A percentile compares a stretch with the other conserved stretches of the same genome.
phyloP scores from a whole-genome alignment of 64 coral and sea anemone species.

The Stichodactyla mertensii region DNA sequence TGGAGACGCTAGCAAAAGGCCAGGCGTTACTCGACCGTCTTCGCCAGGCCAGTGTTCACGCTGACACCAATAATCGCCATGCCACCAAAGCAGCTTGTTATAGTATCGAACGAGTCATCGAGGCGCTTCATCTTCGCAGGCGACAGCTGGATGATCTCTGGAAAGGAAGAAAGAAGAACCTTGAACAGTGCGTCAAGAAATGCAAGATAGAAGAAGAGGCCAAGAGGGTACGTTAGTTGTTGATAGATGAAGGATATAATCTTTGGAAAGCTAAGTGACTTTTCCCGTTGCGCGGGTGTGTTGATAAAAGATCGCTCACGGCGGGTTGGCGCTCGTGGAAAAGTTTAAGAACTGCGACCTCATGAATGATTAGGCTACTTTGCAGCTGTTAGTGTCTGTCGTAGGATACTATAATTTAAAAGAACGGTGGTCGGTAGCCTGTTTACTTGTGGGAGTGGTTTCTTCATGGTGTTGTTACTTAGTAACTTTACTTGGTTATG shows the following conservation, averaged over 20 bases:
- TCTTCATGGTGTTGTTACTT: too few species aligned
- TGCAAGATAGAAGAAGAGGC: conserved; percentile 94
- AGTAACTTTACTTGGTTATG: too few species aligned
- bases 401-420: too few species aligned
- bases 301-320: neutral
- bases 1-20: conserved; percentile 97
- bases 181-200: conserved; percentile 92
- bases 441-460: too few species aligned
- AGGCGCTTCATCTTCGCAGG: conserved; percentile 68
- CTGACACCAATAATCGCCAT: conserved; percentile 93
- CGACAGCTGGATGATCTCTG: conserved; percentile 80
- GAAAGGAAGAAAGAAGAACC: conserved; percentile 75
- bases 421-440: too few species aligned
- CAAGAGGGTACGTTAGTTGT: conserved; percentile 39
- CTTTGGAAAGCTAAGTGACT: neutral
- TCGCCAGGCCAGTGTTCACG: conserved; percentile 83
- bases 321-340: too few species aligned
- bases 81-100: conserved; percentile 90
- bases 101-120: conserved; percentile 84
- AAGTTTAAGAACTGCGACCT: too few species aligned
- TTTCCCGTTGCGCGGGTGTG: neutral
- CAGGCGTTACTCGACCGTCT: conserved; percentile 83
- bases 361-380: too few species aligned
- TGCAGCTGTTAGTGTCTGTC: too few species aligned
- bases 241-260: neutral